Evolutionary conservation across 1,140 invertebrate species (phyloP).

Genomic region (Bombus breviceps): DNA sequence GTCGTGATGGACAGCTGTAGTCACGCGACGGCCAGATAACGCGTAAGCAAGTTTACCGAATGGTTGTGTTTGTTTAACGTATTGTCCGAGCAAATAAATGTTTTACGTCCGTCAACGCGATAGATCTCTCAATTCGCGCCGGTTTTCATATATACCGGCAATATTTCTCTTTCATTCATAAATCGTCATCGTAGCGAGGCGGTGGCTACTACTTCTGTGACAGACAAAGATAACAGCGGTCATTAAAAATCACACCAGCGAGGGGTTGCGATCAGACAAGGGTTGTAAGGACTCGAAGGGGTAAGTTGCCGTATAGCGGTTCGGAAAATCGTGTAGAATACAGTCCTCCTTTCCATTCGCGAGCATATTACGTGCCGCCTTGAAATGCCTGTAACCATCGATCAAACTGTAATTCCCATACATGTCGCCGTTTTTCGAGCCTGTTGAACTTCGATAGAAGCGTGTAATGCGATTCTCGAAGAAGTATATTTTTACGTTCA

Average conservation of each 20-base stretch:
- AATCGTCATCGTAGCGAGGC: constrained; percentile 38
- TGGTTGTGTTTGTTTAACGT: constrained; percentile 56
- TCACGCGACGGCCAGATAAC: constrained; percentile 51
- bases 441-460: constrained; percentile 43
- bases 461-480: constrained; percentile 27
- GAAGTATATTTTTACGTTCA: background rate
- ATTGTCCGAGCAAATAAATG: constrained; percentile 56
- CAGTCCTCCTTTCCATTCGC: background rate
- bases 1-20: constrained; percentile 52
- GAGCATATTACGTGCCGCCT: constrained; percentile 33
- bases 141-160: constrained; percentile 38
- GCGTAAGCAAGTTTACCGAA: constrained; percentile 43
- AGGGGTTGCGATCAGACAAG: constrained; percentile 19
- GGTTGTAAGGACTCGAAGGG: constrained; percentile 42
- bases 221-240: constrained; percentile 37
- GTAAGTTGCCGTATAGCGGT: constrained; percentile 19
- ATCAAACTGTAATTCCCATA: constrained; percentile 69
- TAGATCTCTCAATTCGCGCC: background rate
- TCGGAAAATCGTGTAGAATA: constrained; percentile 25
- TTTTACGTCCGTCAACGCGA: constrained; percentile 27
- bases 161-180: constrained; percentile 61
- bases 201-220: constrained; percentile 40
- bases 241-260: constrained; percentile 61
- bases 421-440: constrained; percentile 54
- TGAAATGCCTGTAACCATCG: constrained; percentile 57